Percentiles rank a stretch among this genome's conserved stretches.
These are phyloP conservation scores for Aphelenchoides bicaudatus DNA, from an alignment of 2,888 invertebrate species.

Conservation along the genomic window DNA sequence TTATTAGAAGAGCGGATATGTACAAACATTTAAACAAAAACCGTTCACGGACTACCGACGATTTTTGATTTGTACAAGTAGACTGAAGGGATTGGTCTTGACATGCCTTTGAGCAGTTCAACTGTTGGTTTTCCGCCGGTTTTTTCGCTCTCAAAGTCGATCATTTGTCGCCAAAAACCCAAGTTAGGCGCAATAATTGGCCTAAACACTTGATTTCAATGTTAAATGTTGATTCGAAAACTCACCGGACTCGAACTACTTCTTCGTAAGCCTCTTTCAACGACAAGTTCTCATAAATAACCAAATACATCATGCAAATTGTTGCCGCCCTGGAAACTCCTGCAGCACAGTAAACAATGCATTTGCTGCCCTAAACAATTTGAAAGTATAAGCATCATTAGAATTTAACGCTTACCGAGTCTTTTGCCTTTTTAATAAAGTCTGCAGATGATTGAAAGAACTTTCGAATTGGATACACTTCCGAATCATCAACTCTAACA, in stretches of 20 bases:
- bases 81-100: constrained; percentile 49
- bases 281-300: constrained; percentile 32
- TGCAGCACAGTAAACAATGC: constrained; percentile 39
- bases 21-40: background rate
- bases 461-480: constrained; percentile 22
- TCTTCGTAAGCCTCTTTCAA: constrained; percentile 34
- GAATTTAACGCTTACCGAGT: constrained; percentile 21
- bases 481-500: constrained; percentile 28
- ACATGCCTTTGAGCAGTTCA: constrained; percentile 48
- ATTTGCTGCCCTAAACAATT: constrained; percentile 36
- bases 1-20: background rate
- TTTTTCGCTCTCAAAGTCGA: constrained; percentile 36
- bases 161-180: constrained; percentile 44
- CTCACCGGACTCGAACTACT: too few relatives aligned
- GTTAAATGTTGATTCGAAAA: background rate
- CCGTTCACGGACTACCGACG: constrained; percentile 2
- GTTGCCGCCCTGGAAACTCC: constrained; percentile 37
- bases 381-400: background rate
- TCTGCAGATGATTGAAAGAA: constrained; percentile 27
- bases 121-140: constrained; percentile 44
- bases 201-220: constrained; percentile 11
- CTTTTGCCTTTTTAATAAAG: constrained; percentile 30
- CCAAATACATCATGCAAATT: constrained; percentile 34
- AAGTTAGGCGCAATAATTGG: constrained; percentile 39
- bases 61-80: constrained; percentile 38